Percentiles rank a stretch among this genome's conserved stretches.
Evolutionary conservation across 2,797 vertebrate genomes (phyloP).

Genomic region (Acanthis flammea): DNA sequence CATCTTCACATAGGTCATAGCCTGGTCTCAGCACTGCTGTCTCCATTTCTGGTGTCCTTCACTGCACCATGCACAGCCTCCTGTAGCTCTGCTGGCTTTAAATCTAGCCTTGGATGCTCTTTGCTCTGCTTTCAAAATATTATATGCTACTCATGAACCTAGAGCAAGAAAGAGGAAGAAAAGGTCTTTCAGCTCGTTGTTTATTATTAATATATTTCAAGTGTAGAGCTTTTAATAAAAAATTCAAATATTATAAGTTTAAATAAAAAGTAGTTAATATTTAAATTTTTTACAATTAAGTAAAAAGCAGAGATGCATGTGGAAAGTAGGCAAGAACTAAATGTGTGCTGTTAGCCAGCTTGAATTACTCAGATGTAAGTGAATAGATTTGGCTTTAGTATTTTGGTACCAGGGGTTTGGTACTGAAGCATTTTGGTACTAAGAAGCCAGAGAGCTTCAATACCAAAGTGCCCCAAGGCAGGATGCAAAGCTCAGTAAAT

Average conservation of each 20-base stretch:
- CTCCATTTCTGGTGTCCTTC: not conserved
- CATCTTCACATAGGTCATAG: not conserved
- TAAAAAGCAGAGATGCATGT: not conserved
- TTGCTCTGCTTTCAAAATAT: not conserved
- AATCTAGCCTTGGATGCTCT: not conserved
- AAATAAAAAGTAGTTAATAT: not conserved
- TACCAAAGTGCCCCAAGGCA: not conserved
- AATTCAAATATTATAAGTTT: not conserved
- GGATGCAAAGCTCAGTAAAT: not conserved
- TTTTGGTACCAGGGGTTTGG: not conserved
- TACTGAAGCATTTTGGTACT: not conserved
- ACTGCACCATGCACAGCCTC: not conserved
- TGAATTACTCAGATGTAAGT: not conserved
- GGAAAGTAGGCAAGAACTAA: not conserved
- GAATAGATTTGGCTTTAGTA: not conserved
- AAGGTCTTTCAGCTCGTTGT: not conserved
- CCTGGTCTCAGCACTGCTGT: not conserved
- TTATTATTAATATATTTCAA: not conserved
- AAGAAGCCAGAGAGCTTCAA: not conserved
- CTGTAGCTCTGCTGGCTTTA: not conserved
- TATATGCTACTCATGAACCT: not conserved
- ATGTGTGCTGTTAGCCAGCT: not conserved
- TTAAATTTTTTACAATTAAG: not conserved
- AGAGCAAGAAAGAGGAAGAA: not conserved
- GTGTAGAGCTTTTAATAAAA: not conserved